These are phyloP conservation scores for Ypsolopha sequella DNA, from an alignment of 2,888 invertebrate species.

Conservation along the genomic window DNA sequence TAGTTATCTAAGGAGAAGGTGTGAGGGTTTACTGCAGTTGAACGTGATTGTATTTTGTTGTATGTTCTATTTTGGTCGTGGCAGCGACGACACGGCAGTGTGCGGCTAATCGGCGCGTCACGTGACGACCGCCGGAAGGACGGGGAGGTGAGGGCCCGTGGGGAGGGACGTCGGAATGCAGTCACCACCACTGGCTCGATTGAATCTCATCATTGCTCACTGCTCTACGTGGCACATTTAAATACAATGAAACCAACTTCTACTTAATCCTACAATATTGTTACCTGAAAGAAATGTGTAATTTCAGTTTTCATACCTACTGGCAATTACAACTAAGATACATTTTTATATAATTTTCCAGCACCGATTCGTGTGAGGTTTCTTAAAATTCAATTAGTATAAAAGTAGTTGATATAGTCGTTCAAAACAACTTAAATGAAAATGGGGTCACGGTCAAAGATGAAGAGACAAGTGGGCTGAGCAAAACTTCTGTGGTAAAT, in stretches of 20 bases:
- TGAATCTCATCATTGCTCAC: conserved; percentile 4
- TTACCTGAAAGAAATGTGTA: too few species aligned
- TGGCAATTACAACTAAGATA: too few species aligned
- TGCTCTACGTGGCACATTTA: not conserved
- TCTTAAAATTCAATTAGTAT: not conserved
- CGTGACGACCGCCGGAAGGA: conserved; percentile 65
- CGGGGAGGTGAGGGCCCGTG: conserved; percentile 49
- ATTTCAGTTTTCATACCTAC: too few species aligned
- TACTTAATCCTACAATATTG: too few species aligned
- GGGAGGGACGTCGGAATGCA: conserved; percentile 56
- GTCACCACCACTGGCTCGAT: conserved; percentile 35
- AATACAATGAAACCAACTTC: not conserved
- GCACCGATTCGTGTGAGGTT: too few species aligned
- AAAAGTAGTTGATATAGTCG: not conserved
- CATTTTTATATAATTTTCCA: too few species aligned
- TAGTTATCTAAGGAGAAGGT: conserved; percentile 19
- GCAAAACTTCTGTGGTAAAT: not conserved
- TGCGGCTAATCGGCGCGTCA: conserved; percentile 65
- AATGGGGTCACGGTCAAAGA: conserved; percentile 4
- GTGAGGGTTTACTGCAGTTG: conserved; percentile 42
- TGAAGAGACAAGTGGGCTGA: not conserved
- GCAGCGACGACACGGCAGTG: conserved; percentile 25
- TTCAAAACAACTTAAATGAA: conserved; percentile 1
- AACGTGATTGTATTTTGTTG: conserved; percentile 49
- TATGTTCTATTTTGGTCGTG: conserved; percentile 66